Conservation (phyloP, 2,797 vertebrate species). For the Lepus oiostolus region DNA sequence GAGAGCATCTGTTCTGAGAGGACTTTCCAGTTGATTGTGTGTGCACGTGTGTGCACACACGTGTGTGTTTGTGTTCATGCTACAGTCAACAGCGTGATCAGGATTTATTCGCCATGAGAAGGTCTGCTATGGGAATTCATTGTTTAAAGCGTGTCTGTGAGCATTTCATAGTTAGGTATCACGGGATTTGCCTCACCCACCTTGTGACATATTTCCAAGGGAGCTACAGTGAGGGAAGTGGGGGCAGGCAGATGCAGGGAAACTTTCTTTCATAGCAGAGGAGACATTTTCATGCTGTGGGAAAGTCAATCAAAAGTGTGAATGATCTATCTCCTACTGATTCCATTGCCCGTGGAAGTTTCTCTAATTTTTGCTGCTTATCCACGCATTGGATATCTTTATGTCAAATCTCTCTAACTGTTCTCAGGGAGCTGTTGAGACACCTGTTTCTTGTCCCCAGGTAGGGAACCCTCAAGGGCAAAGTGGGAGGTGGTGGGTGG, state of each 20-base stretch:
- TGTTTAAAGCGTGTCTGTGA: slow-evolving; percentile 47
- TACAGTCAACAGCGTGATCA: slow-evolving; percentile 2
- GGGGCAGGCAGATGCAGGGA: background rate
- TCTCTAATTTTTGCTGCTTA: slow-evolving; percentile 69
- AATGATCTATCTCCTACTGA: slow-evolving; percentile 46
- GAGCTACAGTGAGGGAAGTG: slow-evolving; percentile 30
- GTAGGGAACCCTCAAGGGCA: background rate
- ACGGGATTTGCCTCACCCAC: background rate
- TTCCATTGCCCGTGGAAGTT: slow-evolving; percentile 36
- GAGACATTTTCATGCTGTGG: slow-evolving; percentile 61
- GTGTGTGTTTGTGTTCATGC: background rate
- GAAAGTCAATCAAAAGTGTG: slow-evolving; percentile 67
- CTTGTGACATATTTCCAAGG: slow-evolving; percentile 58
- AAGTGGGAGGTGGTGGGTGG: background rate
- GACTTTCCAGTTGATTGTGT: background rate
- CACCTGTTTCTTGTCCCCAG: slow-evolving; percentile 21
- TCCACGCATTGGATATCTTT: slow-evolving; percentile 57
- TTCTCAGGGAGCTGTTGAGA: slow-evolving; percentile 40
- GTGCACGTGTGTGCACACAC: background rate
- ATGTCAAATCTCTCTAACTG: slow-evolving; percentile 28
- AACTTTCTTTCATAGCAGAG: slow-evolving; percentile 67
- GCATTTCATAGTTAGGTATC: background rate
- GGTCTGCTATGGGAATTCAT: background rate
- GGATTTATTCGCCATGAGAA: slow-evolving; percentile 28
- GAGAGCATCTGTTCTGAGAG: background rate